phyloP scores from a whole-genome alignment of 2,888 invertebrate species.

The Acleris holmiana region DNA sequence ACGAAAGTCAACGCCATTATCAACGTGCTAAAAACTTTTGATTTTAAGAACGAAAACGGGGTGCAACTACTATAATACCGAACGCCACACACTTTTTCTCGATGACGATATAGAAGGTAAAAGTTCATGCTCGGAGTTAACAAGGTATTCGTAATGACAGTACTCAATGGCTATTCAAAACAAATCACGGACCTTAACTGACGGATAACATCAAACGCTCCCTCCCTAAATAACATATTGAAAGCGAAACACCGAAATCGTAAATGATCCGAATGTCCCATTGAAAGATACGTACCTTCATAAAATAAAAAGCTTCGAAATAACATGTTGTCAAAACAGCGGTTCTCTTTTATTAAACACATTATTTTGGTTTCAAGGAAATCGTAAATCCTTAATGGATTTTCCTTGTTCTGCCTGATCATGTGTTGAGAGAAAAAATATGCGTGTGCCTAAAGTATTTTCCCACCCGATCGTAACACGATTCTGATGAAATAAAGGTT shows the following conservation, averaged over 20 bases:
- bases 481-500: conserved; percentile 8
- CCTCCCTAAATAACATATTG: conserved; percentile 23
- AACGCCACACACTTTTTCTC: no score
- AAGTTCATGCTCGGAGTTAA: no score
- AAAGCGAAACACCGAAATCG: conserved; percentile 19
- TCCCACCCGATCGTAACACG: conserved; percentile 16
- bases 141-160: not conserved
- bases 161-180: conserved; percentile 9
- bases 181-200: conserved; percentile 10
- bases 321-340: conserved; percentile 34
- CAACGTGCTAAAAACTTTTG: no score
- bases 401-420: conserved; percentile 49
- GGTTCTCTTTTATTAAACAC: conserved; percentile 47
- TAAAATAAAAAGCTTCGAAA: conserved; percentile 26
- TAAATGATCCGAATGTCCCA: conserved; percentile 24
- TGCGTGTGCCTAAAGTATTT: conserved; percentile 25
- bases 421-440: conserved; percentile 37
- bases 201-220: conserved; percentile 20
- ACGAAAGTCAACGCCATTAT: no score
- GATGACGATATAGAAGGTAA: no score
- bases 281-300: conserved; percentile 28
- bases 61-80: no score
- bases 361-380: conserved; percentile 55
- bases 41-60: no score
- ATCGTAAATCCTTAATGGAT: conserved; percentile 59